Conservation (phyloP, 2,888 invertebrate species). For the Pandemis heparana region DNA sequence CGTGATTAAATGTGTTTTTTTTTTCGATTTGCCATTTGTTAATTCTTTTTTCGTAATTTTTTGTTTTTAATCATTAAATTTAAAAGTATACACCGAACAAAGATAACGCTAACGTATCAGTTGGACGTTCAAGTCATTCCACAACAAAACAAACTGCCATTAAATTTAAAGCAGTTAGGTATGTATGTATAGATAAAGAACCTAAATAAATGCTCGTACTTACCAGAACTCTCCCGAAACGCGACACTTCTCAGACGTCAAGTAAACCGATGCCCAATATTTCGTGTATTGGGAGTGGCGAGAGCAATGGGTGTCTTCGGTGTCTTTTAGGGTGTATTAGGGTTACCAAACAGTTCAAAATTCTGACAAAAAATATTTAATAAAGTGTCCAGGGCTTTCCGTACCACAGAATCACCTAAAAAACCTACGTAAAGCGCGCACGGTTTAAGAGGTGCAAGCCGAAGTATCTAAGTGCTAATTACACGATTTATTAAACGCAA, state of each 20-base stretch:
- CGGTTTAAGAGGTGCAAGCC: too few relatives aligned
- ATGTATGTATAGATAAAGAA: neutral
- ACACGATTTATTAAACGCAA: too few relatives aligned
- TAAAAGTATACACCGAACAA: too few relatives aligned
- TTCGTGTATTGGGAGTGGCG: slow-evolving; percentile 8
- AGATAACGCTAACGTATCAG: too few relatives aligned
- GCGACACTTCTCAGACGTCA: slow-evolving; percentile 5
- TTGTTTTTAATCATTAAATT: too few relatives aligned
- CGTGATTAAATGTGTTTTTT: neutral
- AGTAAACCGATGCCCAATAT: slow-evolving; percentile 60
- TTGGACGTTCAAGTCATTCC: too few relatives aligned
- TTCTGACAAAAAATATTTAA: neutral
- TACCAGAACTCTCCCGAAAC: neutral
- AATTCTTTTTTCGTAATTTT: too few relatives aligned
- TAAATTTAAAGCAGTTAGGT: too few relatives aligned
- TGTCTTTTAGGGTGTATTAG: too few relatives aligned
- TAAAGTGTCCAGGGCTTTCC: neutral
- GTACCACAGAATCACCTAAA: neutral
- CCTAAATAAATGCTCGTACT: neutral
- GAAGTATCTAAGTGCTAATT: too few relatives aligned
- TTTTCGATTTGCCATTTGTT: too few relatives aligned
- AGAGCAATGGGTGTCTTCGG: slow-evolving; percentile 13
- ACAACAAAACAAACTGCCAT: too few relatives aligned
- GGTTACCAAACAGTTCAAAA: neutral
- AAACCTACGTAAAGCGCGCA: neutral